phyloP scores from a whole-genome alignment of 2,113 vertebrate genomes.

The Embiotoca jacksoni region DNA sequence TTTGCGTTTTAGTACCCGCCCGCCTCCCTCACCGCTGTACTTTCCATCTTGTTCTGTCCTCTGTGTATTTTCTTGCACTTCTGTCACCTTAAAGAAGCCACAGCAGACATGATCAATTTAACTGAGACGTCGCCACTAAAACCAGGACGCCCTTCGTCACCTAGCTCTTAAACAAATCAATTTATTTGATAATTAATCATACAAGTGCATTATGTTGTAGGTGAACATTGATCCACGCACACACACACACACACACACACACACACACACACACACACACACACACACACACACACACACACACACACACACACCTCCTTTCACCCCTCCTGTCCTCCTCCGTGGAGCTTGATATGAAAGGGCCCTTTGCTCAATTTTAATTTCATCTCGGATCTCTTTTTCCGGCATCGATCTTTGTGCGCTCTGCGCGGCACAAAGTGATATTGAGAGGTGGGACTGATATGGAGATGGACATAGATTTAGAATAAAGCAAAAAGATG shows the following conservation, averaged over 20 bases:
- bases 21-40: too few relatives aligned
- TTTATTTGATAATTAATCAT: constrained; percentile 80
- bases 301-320: background rate
- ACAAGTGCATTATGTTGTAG: constrained; percentile 25
- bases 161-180: constrained; percentile 63
- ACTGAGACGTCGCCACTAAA: background rate
- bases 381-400: constrained; percentile 76
- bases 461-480: constrained; percentile 81
- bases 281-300: constrained; percentile 31
- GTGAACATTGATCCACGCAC: constrained; percentile 65
- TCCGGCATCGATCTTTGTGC: constrained; percentile 74
- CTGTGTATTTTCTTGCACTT: constrained; percentile 15
- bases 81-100: constrained; percentile 9
- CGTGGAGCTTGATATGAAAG: constrained; percentile 35
- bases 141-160: constrained; percentile 55
- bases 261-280: constrained; percentile 27
- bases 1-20: too few relatives aligned
- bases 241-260: background rate
- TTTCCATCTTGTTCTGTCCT: background rate
- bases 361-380: constrained; percentile 76
- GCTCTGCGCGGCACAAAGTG: constrained; percentile 44
- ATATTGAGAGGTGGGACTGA: constrained; percentile 67
- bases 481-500: constrained; percentile 41
- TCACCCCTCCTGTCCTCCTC: constrained; percentile 18
- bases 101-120: constrained; percentile 34